Percentiles rank a stretch among this genome's conserved stretches.
Conservation (phyloP, 1,140 invertebrate species). For the Hylyphantes graminicola region DNA sequence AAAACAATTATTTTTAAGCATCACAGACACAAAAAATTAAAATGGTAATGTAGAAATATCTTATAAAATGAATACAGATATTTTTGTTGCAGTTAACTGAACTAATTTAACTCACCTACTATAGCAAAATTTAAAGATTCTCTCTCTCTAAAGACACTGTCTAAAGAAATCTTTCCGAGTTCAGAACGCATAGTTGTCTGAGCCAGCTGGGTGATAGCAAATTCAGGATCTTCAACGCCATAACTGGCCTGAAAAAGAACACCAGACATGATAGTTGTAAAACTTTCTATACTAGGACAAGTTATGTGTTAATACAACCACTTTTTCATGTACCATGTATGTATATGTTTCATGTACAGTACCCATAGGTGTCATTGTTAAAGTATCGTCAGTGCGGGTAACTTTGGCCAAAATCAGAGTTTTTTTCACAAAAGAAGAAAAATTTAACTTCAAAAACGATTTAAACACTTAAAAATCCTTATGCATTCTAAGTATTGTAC, state of each 20-base stretch:
- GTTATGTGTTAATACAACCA: too few relatives aligned
- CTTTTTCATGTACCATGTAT: too few relatives aligned
- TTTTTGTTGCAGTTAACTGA: too few relatives aligned
- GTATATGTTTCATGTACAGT: too few relatives aligned
- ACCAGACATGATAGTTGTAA: background rate
- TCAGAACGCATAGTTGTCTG: conserved; percentile 99
- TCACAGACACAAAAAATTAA: background rate
- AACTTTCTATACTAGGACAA: too few relatives aligned
- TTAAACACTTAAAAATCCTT: too few relatives aligned
- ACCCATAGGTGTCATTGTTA: too few relatives aligned
- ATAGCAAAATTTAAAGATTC: conserved; percentile 96
- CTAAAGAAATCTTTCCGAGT: conserved; percentile 96
- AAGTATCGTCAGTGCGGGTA: too few relatives aligned
- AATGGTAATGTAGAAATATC: background rate
- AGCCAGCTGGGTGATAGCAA: conserved; percentile 97
- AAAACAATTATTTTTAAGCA: background rate
- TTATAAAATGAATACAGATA: background rate
- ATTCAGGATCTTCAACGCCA: conserved; percentile 99
- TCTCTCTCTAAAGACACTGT: conserved; percentile 96
- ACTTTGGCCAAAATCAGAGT: too few relatives aligned
- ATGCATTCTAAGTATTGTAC: too few relatives aligned
- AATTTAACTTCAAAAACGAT: too few relatives aligned
- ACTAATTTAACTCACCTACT: conserved; percentile 72
- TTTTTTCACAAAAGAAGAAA: too few relatives aligned
- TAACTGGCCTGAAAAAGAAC: conserved; percentile 81